Percentiles rank a stretch among this genome's conserved stretches.
These are phyloP conservation scores for Germaria angustata DNA, from an alignment of 2,888 invertebrate genomes.

Conservation along the genomic window DNA sequence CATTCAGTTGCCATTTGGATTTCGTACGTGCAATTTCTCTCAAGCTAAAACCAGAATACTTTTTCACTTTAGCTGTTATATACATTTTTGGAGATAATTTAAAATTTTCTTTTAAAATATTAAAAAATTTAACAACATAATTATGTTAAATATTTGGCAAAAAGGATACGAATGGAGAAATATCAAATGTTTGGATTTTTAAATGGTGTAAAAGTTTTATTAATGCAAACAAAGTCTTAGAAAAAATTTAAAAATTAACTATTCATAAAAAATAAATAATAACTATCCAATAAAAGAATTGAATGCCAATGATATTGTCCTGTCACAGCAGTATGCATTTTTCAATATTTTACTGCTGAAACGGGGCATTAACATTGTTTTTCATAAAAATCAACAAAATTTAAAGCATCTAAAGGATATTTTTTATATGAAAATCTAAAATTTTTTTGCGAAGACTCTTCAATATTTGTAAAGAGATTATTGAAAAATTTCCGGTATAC, in stretches of 20 bases:
- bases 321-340: conserved; percentile 96
- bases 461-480: conserved; percentile 59
- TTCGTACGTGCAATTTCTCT: conserved; percentile 79
- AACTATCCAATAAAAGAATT: conserved; percentile 58
- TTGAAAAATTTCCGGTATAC: conserved; percentile 71
- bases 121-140: neutral
- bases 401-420: neutral
- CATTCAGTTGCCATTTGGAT: conserved; percentile 80
- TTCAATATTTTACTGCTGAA: conserved; percentile 89
- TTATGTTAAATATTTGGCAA: neutral
- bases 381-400: conserved; percentile 68
- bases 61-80: conserved; percentile 6
- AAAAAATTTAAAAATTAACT: neutral
- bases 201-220: conserved; percentile 9
- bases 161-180: neutral
- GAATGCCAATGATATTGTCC: conserved; percentile 95
- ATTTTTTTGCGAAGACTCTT: conserved; percentile 8
- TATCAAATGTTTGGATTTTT: neutral
- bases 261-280: neutral
- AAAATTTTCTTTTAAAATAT: neutral
- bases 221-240: neutral
- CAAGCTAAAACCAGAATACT: conserved; percentile 35
- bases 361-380: conserved; percentile 91
- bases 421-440: conserved; percentile 13
- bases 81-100: neutral